Conservation (phyloP, 2,888 invertebrate genomes). For the Yponomeuta malinellus region DNA sequence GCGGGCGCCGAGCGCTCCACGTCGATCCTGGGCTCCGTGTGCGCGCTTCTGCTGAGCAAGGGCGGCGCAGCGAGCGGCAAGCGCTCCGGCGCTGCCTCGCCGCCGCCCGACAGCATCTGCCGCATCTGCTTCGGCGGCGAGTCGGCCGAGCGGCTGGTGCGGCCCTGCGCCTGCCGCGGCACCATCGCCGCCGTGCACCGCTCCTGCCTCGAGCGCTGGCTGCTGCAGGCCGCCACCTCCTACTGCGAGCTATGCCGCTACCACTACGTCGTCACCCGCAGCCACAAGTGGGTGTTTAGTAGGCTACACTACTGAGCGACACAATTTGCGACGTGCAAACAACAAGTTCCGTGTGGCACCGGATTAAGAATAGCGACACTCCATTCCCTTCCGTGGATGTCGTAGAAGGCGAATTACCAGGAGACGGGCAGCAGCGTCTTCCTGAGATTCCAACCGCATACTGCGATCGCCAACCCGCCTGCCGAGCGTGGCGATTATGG, state of each 20-base stretch:
- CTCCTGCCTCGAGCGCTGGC: slow-evolving; percentile 66
- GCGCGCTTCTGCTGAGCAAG: slow-evolving; percentile 59
- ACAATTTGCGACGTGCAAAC: too few species aligned
- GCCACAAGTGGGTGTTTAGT: slow-evolving; percentile 45
- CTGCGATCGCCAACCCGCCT: too few species aligned
- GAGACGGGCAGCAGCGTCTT: too few species aligned
- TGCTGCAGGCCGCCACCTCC: slow-evolving; percentile 65
- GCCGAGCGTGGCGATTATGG: too few species aligned
- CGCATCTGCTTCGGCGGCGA: slow-evolving; percentile 70
- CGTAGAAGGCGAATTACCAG: too few species aligned
- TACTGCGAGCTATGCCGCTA: slow-evolving; percentile 69
- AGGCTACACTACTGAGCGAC: neutral
- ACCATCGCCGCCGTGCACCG: slow-evolving; percentile 69
- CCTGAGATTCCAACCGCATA: too few species aligned
- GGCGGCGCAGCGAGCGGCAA: slow-evolving; percentile 31
- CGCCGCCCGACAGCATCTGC: slow-evolving; percentile 51
- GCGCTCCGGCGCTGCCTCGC: neutral
- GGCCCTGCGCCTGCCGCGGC: slow-evolving; percentile 65
- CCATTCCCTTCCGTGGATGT: too few species aligned
- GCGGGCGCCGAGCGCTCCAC: slow-evolving; percentile 28
- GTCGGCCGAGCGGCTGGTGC: slow-evolving; percentile 63
- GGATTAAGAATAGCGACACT: too few species aligned
- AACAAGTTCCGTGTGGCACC: too few species aligned
- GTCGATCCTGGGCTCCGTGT: slow-evolving; percentile 64
- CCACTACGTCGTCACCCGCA: slow-evolving; percentile 63